Percentiles rank a stretch among this genome's conserved stretches.
Conservation (phyloP, 2,888 invertebrate species). For the Myopa testacea region DNA sequence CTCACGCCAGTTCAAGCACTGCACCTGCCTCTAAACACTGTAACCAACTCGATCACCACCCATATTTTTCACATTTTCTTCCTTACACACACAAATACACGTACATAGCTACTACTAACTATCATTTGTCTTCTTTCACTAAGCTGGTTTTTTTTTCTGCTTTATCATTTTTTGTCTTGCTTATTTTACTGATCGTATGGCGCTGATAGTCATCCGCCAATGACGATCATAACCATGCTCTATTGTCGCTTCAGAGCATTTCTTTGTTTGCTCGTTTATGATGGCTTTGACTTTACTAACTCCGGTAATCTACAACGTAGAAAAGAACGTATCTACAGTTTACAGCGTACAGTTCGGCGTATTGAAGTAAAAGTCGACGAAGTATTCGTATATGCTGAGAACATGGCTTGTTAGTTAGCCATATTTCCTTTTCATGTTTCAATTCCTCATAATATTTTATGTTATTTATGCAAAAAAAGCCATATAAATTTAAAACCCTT, state of each 20-base stretch:
- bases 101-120: not conserved
- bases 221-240: conserved; percentile 46
- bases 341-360: conserved; percentile 1
- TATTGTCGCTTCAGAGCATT: conserved; percentile 31
- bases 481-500: conserved; percentile 29
- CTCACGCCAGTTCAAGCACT: conserved; percentile 2
- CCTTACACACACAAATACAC: not conserved
- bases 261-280: conserved; percentile 34
- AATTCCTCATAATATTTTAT: conserved; percentile 38
- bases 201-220: conserved; percentile 48
- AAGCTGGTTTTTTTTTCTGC: conserved; percentile 15
- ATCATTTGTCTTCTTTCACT: conserved; percentile 35
- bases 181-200: conserved; percentile 43
- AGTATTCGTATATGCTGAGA: conserved; percentile 36
- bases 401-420: conserved; percentile 40
- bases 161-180: conserved; percentile 11
- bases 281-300: conserved; percentile 37
- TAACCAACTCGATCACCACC: conserved; percentile 30
- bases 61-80: conserved; percentile 31
- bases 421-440: conserved; percentile 28
- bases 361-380: not conserved
- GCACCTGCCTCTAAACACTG: conserved; percentile 14
- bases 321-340: not conserved
- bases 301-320: conserved; percentile 24
- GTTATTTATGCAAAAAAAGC: conserved; percentile 44